These are phyloP conservation scores for Ypsolopha sequella DNA, from an alignment of 2,888 invertebrate species.

Conservation along the genomic window DNA sequence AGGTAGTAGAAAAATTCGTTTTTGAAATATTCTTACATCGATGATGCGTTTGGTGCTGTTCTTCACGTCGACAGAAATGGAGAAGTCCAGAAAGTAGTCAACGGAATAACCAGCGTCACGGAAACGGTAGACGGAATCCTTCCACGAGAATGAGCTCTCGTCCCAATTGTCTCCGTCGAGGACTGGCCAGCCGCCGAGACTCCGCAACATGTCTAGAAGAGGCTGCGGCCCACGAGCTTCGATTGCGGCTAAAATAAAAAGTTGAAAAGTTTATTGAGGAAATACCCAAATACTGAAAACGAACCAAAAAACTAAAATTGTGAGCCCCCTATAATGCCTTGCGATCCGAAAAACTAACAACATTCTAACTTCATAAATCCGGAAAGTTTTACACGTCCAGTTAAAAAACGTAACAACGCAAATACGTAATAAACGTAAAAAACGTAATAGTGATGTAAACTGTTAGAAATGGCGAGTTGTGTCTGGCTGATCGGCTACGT, in stretches of 20 bases:
- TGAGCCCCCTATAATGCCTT: too few relatives aligned
- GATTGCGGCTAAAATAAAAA: conserved; percentile 74
- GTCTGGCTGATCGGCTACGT: too few relatives aligned
- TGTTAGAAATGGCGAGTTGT: too few relatives aligned
- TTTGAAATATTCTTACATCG: conserved; percentile 74
- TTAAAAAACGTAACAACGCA: too few relatives aligned
- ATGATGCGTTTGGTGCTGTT: conserved; percentile 88
- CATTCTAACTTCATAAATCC: too few relatives aligned
- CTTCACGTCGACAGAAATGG: conserved; percentile 89
- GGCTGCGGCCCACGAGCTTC: conserved; percentile 83
- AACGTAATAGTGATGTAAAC: too few relatives aligned
- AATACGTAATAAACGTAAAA: too few relatives aligned
- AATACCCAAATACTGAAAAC: too few relatives aligned
- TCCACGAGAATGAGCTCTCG: conserved; percentile 81
- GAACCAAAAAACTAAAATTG: too few relatives aligned
- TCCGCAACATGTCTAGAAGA: conserved; percentile 76
- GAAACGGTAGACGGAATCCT: conserved; percentile 84
- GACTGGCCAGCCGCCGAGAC: conserved; percentile 96
- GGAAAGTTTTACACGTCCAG: too few relatives aligned
- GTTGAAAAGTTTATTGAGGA: too few relatives aligned
- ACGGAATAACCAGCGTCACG: conserved; percentile 86
- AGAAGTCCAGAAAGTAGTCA: conserved; percentile 92
- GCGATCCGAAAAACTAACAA: too few relatives aligned
- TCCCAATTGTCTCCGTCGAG: conserved; percentile 83
- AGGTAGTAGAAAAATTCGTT: background rate